These are phyloP conservation scores for Psittacula derbiana DNA, from an alignment of 2,797 vertebrate species.

Conservation along the genomic window DNA sequence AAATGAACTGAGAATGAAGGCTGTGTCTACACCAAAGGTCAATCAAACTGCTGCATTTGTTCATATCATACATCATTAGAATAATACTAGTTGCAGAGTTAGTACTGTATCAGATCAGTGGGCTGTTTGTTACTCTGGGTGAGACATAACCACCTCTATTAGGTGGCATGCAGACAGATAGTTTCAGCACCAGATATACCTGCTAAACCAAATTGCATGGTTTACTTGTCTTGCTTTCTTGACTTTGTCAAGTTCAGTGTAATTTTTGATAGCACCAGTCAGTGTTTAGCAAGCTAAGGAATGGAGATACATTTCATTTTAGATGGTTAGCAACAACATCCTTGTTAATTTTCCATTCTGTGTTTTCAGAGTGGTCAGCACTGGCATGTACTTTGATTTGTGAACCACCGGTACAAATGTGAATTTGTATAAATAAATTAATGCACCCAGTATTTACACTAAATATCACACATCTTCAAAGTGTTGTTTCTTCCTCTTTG, in stretches of 20 bases:
- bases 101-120: neutral
- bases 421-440: neutral
- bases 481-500: neutral
- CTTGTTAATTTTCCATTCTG: neutral
- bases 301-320: neutral
- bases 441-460: neutral
- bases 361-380: neutral
- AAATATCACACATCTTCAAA: neutral
- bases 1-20: neutral
- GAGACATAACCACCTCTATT: neutral
- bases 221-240: neutral
- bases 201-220: neutral
- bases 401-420: neutral
- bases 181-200: neutral
- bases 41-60: neutral
- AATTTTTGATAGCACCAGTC: neutral
- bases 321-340: neutral
- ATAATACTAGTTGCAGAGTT: neutral
- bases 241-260: neutral
- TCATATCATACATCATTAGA: neutral
- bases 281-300: neutral
- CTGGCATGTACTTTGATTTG: neutral
- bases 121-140: neutral
- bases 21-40: neutral
- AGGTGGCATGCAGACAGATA: neutral